Conservation (phyloP, 2,113 vertebrate species). For the Turdus rufiventris region DNA sequence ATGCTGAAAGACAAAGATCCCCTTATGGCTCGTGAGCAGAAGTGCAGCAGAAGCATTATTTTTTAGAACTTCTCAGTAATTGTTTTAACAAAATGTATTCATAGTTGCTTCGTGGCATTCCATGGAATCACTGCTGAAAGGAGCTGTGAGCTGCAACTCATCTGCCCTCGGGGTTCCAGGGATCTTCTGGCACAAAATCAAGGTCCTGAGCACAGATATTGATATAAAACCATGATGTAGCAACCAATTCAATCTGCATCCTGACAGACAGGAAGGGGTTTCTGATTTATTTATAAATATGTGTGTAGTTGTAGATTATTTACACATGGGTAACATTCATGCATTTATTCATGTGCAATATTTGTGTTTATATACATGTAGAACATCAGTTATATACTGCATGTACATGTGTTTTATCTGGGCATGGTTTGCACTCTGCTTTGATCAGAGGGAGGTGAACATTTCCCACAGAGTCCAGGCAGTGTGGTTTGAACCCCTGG, state of each 20-base stretch:
- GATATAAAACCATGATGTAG: fast-evolving
- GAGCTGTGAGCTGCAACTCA: not conserved
- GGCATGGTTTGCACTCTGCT: not conserved
- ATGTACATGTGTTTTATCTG: fast-evolving
- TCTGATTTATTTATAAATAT: not conserved
- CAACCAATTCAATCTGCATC: not conserved
- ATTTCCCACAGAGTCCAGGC: not conserved
- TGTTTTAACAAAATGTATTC: not conserved
- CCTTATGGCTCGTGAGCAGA: conserved; percentile 5
- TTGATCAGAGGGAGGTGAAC: not conserved
- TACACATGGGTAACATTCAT: not conserved
- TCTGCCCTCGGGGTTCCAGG: not conserved
- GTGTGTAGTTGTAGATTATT: not conserved
- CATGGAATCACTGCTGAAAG: not conserved
- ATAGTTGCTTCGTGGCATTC: not conserved
- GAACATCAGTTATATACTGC: fast-evolving
- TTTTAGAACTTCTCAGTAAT: not conserved
- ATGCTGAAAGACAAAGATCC: conserved; percentile 23
- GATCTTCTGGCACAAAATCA: not conserved
- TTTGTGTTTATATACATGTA: not conserved
- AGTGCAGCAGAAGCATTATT: conserved; percentile 11
- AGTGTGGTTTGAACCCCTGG: not conserved
- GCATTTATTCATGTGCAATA: not conserved
- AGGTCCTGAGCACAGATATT: not conserved
- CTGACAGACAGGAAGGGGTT: not conserved